Percentiles rank a stretch among this genome's conserved stretches.
phyloP scores from a whole-genome alignment of 2,113 vertebrate genomes.

The Nycticorax nycticorax region DNA sequence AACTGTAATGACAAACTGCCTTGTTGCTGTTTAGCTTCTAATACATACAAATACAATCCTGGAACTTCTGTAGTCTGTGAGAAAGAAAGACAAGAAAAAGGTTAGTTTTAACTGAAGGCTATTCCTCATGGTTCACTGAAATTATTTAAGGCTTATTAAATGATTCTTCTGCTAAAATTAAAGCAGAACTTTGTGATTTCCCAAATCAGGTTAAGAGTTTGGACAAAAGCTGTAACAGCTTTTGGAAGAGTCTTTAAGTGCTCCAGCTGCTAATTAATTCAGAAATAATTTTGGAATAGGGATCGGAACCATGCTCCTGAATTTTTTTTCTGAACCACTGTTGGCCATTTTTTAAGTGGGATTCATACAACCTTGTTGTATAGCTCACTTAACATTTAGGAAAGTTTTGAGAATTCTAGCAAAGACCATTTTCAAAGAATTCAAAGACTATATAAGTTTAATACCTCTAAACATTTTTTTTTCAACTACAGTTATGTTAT shows the following conservation, averaged over 20 bases:
- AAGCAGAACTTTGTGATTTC: background rate
- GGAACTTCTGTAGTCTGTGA: background rate
- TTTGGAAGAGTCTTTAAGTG: background rate
- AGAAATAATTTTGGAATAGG: background rate
- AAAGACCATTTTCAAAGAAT: background rate
- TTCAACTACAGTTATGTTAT: background rate
- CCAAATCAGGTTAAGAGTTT: background rate
- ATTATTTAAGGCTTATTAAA: background rate
- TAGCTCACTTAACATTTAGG: background rate
- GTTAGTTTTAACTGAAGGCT: background rate
- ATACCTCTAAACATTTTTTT: background rate
- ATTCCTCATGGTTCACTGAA: background rate
- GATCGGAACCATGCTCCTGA: background rate
- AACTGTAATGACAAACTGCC: background rate
- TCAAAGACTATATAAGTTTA: background rate
- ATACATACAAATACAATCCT: background rate
- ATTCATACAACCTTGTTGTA: background rate
- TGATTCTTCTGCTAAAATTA: background rate
- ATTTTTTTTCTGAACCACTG: background rate
- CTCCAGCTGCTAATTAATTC: background rate
- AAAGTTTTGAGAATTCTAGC: background rate
- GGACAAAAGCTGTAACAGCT: background rate
- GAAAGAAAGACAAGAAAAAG: background rate
- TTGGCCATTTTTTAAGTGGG: background rate
- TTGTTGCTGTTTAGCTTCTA: background rate